Conservation (phyloP, 2,797 vertebrate species). For the Malurus splendens region DNA sequence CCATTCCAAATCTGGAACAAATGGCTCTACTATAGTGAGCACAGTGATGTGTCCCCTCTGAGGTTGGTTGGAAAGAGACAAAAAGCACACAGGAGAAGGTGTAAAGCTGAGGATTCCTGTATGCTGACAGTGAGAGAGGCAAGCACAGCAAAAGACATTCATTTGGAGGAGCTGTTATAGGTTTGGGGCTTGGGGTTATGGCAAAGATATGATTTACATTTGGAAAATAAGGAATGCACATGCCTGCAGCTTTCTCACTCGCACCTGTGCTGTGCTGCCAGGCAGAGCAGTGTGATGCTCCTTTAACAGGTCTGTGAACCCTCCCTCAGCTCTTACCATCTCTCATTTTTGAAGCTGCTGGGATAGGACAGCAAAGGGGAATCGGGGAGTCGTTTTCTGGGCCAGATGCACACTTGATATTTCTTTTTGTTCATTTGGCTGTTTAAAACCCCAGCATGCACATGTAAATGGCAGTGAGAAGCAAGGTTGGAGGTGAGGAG, state of each 20-base stretch:
- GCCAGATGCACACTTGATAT: neutral
- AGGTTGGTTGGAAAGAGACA: neutral
- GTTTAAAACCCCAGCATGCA: neutral
- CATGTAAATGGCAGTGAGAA: neutral
- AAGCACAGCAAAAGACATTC: neutral
- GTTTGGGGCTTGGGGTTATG: neutral
- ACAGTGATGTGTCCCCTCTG: neutral
- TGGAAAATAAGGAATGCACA: neutral
- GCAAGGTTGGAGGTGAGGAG: neutral
- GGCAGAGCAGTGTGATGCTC: neutral
- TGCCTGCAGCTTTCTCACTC: neutral
- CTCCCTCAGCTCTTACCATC: neutral
- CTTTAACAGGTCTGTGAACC: neutral
- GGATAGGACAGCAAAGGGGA: neutral
- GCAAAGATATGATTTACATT: neutral
- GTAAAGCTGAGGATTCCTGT: neutral
- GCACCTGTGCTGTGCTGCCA: neutral
- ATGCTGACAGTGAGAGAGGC: neutral
- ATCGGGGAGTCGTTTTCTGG: rapidly evolving
- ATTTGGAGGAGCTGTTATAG: neutral
- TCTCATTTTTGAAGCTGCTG: neutral
- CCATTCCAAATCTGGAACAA: neutral
- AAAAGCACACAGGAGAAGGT: neutral
- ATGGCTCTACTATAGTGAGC: neutral
- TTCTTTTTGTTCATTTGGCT: neutral